Base-by-base conservation (phyloP, 2,888 invertebrate species). In the Orthosia incerta region DNA sequence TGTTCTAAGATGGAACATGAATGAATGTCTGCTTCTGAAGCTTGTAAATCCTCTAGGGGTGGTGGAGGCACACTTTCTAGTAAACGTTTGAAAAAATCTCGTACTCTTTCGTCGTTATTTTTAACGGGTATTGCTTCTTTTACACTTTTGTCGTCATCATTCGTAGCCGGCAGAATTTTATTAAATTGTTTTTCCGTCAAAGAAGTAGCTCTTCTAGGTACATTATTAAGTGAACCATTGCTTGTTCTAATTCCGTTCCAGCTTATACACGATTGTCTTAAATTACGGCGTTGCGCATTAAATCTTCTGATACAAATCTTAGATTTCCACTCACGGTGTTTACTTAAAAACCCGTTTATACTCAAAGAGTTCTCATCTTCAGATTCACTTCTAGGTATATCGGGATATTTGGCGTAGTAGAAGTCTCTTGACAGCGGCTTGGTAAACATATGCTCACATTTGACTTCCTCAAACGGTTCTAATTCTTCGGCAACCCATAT, bases 371-470 rank as follows among this genome's bases (percentile, higher is more conserved):
- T 93, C 79, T 96, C 96, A 48, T 95, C 96, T 69, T 96, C 96
- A 0, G 96, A 96, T 87, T 95, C 95, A 81, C 96, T 96, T 88
- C 95, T 90, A 1, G 93, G 93, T 90, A 96, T 95, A 60, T 96
- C 95, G 2, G 95, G 95, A 79, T 91, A 91, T 79, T 92, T 95
- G 0, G 94, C 89, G 76, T 96, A 95, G 74, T 96, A 96, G 26
- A 91, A 85, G 76, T 96, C 96, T 87, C 93, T 93, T 20, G 95
- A 90, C 1, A 95, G 83, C 1, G 96, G 96, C 82, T 95, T 96
- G 1, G 82, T 72, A 84, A 91, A 96, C 50, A 89, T 72, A 74
- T 95, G 91, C 83, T 95, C 95, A 0, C 91, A 90, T 82, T 92
- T 92, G 4, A 95, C 90, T 78, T 95, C 95, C 79, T 95, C 95